These are phyloP conservation scores for Nymphalis polychloros DNA, from an alignment of 2,888 invertebrate species.

Conservation along the genomic window DNA sequence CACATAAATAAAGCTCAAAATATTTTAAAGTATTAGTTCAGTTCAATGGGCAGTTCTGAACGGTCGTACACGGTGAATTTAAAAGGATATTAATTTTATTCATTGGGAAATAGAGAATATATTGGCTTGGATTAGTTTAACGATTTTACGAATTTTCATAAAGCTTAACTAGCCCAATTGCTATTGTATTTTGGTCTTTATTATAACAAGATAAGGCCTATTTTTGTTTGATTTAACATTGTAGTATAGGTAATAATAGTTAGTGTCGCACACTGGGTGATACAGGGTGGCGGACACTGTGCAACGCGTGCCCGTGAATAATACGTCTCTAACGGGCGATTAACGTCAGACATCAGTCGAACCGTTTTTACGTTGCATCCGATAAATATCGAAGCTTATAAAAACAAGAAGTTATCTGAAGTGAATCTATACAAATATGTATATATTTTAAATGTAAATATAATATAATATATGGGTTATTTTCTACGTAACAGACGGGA, in stretches of 20 bases:
- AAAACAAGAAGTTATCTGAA: conserved; percentile 1
- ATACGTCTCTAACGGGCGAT: conserved; percentile 78
- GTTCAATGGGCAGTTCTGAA: conserved; percentile 50
- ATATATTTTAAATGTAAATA: too few relatives aligned
- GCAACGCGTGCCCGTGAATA: conserved; percentile 80
- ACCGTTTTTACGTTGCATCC: conserved; percentile 56
- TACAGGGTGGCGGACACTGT: conserved; percentile 65
- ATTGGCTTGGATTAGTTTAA: conserved; percentile 78
- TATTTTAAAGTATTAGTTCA: not conserved
- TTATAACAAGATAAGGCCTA: conserved; percentile 21
- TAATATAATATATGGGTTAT: not conserved
- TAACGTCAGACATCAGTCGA: conserved; percentile 68
- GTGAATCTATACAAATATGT: not conserved
- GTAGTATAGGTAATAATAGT: conserved; percentile 40
- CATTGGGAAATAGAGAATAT: conserved; percentile 76
- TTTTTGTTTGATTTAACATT: conserved; percentile 35
- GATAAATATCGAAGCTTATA: conserved; percentile 41
- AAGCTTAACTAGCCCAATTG: conserved; percentile 36
- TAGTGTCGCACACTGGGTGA: conserved; percentile 52
- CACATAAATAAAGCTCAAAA: conserved; percentile 19
- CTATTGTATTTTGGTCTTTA: conserved; percentile 39
- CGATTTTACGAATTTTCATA: conserved; percentile 48
- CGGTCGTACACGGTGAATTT: conserved; percentile 65
- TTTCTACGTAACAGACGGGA: not conserved
- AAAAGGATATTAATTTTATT: conserved; percentile 77